Base-by-base conservation (phyloP, 2,888 invertebrate species). In the Nomada hirtipes region DNA sequence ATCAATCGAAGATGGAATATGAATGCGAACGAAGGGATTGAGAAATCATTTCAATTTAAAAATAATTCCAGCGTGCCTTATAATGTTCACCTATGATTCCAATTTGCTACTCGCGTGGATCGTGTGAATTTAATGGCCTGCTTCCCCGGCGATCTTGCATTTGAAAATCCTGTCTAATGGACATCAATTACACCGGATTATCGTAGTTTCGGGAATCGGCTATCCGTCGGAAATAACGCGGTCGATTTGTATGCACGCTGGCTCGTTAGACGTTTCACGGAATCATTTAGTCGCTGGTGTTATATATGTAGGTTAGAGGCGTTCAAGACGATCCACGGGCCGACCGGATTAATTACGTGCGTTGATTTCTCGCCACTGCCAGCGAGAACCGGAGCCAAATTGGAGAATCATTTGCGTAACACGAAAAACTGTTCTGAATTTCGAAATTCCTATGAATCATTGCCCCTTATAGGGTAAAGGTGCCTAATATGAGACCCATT, bases 281-380 rank as follows among this genome's bases (percentile, higher is more conserved):
- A 87, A 87, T 87, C 82, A 77, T 74, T 82, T 77, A 65, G 59
- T n/a, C 44, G 72, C 23, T n/a, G 72, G 57, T 65, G 70, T 47
- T 53, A 20, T 53, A 20, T 67, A 85, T 84, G 76, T 87, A 76
- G 82, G 85, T 86, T 79, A 79, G 76, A 77, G 69, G 60, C 82
- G 87, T 52, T 74, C 50, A 82, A 87, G 76, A 70, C 68, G 68
- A 82, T 84, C 85, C 76, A 82, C 83, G 84, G 82, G 77, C 83
- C 82, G 85, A 79, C 74, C 79, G 84, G 53, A 20, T 86, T 79
- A 80, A 88, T 36, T 36, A 36, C 36, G 36, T 7, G 36, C 36
- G 36, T 36, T 7, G 36, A 36, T 85, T 89, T 85, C 90, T 72
- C 53, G 67, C 85, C 86, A 88, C 75, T 71, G 65, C 79, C 60